A percentile compares a stretch with the other conserved stretches of the same genome.
Conservation (phyloP, 2,888 invertebrate genomes). For the Trichogramma dendrolimi region DNA sequence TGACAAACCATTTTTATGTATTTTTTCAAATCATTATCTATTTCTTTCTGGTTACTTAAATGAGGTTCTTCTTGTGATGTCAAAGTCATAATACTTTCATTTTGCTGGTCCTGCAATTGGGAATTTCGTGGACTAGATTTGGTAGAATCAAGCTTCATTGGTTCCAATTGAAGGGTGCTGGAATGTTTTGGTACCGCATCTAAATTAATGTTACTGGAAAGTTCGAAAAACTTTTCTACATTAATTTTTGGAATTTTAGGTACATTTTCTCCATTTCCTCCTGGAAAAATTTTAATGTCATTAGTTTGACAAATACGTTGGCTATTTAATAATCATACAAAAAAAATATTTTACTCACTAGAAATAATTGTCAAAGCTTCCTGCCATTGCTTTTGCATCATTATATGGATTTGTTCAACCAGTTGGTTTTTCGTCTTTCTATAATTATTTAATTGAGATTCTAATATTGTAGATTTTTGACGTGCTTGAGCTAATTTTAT, state of each 20-base stretch:
- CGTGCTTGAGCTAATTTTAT: constrained; percentile 67
- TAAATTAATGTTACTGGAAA: constrained; percentile 36
- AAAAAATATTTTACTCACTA: constrained; percentile 31
- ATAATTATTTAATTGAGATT: constrained; percentile 57
- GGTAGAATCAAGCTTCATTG: constrained; percentile 35
- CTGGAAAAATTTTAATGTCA: constrained; percentile 29
- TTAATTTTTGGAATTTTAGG: constrained; percentile 40
- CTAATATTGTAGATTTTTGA: constrained; percentile 64
- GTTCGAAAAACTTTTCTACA: constrained; percentile 42
- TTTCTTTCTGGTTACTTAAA: constrained; percentile 44
- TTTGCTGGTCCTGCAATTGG: constrained; percentile 35
- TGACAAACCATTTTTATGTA: constrained; percentile 54
- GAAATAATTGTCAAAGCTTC: constrained; percentile 70
- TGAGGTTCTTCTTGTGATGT: constrained; percentile 47
- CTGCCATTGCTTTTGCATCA: constrained; percentile 79
- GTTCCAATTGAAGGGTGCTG: constrained; percentile 35
- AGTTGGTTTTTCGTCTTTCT: constrained; percentile 61
- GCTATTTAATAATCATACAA: not conserved
- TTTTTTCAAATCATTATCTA: constrained; percentile 53
- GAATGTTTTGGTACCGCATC: constrained; percentile 39
- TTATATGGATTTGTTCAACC: constrained; percentile 69
- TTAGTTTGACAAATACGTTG: constrained; percentile 1
- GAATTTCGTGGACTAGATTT: constrained; percentile 28
- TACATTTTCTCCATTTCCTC: constrained; percentile 41
- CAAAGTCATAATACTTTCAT: constrained; percentile 39